phyloP scores from a whole-genome alignment of 2,888 invertebrate genomes.

The Perizoma affinitatum region DNA sequence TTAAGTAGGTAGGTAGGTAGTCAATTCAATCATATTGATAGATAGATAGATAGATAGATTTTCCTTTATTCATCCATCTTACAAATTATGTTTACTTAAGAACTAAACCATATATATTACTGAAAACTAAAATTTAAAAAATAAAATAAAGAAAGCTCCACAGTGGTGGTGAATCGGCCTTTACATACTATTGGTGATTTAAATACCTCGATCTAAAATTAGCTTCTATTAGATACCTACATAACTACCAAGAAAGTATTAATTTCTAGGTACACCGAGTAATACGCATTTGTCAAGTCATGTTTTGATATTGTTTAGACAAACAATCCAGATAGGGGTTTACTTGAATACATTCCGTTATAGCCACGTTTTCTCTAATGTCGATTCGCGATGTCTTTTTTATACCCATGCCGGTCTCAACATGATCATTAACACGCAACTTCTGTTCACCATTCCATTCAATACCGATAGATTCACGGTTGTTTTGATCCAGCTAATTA shows the following conservation, averaged over 20 bases:
- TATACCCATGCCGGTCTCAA: conserved; percentile 14
- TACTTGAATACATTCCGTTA: conserved; percentile 29
- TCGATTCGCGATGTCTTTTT: conserved; percentile 15
- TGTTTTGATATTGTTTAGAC: conserved; percentile 32
- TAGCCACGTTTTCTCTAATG: conserved; percentile 27
- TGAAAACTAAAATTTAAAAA: no score
- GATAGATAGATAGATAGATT: no score
- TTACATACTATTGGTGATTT: no score
- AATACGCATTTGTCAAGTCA: conserved; percentile 28
- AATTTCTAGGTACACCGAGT: no score
- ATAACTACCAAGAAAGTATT: no score
- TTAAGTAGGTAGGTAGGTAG: no score
- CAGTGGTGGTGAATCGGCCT: no score
- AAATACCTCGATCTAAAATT: not conserved
- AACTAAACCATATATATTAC: no score
- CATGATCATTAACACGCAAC: conserved; percentile 29
- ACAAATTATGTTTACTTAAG: no score
- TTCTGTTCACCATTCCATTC: conserved; percentile 9
- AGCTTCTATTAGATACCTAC: not conserved
- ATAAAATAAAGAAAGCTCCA: no score
- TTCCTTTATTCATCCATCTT: no score
- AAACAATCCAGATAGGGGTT: conserved; percentile 33
- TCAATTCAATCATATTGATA: no score
- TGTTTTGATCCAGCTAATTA: conserved; percentile 11
- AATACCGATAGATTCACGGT: not conserved